Conservation (phyloP, 2,113 vertebrate species). For the western clawed frog (Xenopus tropicalis) region DNA sequence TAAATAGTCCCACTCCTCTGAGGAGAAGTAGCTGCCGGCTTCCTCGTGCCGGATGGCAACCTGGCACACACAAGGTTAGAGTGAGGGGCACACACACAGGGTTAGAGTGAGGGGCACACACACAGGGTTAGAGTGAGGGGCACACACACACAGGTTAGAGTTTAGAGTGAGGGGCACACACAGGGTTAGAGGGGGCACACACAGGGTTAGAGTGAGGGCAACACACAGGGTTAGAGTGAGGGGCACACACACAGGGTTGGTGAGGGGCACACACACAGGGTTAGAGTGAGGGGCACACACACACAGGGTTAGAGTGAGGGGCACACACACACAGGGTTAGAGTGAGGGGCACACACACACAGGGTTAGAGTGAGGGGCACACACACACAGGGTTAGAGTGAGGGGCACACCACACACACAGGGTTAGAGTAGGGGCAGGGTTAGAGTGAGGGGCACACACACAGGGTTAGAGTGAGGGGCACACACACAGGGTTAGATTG, state of each 20-base stretch:
- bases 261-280: background rate
- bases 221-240: background rate
- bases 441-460: no score
- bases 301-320: background rate
- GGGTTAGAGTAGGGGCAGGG: no score
- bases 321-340: background rate
- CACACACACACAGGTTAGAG: background rate
- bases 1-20: background rate
- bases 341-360: background rate
- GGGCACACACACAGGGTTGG: no score
- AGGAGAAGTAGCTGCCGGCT: background rate
- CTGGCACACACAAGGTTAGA: background rate
- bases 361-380: no score
- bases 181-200: background rate
- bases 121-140: background rate
- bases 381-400: background rate
- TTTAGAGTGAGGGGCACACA: background rate
- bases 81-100: background rate
- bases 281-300: background rate
- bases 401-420: background rate
- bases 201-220: background rate
- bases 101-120: background rate
- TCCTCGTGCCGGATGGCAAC: background rate
- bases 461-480: background rate
- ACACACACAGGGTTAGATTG: background rate